Evolutionary conservation across 2,797 vertebrate genomes (phyloP).

Genomic region (Darevskia mixta): DNA sequence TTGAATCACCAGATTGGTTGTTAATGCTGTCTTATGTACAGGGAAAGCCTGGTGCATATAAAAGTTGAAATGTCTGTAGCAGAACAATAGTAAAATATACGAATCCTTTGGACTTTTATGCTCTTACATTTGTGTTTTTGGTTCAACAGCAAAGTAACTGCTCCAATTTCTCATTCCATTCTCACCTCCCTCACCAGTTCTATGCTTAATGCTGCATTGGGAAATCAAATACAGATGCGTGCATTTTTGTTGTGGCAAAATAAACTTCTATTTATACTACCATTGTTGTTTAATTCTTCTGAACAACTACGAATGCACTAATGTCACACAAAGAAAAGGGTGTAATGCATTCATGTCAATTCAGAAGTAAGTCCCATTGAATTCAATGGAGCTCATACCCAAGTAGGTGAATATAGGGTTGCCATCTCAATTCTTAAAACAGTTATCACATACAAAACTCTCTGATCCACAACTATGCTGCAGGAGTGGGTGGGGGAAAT

Average conservation of each 20-base stretch:
- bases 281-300: neutral
- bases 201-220: neutral
- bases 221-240: neutral
- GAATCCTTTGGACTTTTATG: neutral
- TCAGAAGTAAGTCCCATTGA: neutral
- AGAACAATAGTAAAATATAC: neutral
- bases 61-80: neutral
- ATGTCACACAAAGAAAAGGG: neutral
- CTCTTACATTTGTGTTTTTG: neutral
- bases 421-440: neutral
- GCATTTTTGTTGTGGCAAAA: neutral
- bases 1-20: conserved; percentile 29
- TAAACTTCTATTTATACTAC: neutral
- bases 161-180: neutral
- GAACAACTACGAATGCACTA: neutral
- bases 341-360: neutral
- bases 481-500: neutral
- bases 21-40: conserved; percentile 1
- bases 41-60: conserved; percentile 18
- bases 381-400: too few relatives aligned
- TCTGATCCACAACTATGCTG: neutral
- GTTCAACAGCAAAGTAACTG: neutral
- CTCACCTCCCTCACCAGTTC: neutral
- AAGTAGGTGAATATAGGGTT: neutral
- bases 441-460: neutral